phyloP scores from a whole-genome alignment of 2,888 invertebrate species.

The Latrodectus elegans region DNA sequence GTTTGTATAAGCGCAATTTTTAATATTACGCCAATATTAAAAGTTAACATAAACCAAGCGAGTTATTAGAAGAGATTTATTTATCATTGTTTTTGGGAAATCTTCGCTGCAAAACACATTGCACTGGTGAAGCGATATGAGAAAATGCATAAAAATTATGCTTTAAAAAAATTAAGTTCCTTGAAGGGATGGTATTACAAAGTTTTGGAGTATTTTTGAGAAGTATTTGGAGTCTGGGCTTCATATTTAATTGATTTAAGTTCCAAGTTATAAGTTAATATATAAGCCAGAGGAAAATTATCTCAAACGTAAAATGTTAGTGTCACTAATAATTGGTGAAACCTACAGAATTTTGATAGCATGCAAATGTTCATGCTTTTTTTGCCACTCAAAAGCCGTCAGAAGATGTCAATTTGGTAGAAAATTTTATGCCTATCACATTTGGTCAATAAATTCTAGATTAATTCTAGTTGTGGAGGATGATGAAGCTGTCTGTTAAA shows the following conservation, averaged over 20 bases:
- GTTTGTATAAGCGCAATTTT: too few relatives aligned
- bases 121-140: too few relatives aligned
- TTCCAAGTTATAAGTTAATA: not conserved
- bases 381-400: not conserved
- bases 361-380: not conserved
- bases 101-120: too few relatives aligned
- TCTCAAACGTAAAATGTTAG: not conserved
- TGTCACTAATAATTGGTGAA: not conserved
- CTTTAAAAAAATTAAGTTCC: too few relatives aligned
- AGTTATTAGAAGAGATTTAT: too few relatives aligned
- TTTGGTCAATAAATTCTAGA: conserved; percentile 8
- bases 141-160: too few relatives aligned
- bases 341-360: conserved; percentile 1
- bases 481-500: conserved; percentile 7
- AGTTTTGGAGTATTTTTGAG: not conserved
- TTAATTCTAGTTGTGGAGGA: not conserved
- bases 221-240: not conserved
- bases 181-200: not conserved
- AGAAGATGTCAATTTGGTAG: conserved; percentile 4
- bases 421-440: conserved; percentile 22
- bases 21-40: too few relatives aligned
- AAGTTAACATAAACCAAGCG: too few relatives aligned
- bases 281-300: not conserved
- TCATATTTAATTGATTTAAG: not conserved
- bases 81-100: too few relatives aligned